Conservation (phyloP, 2,888 invertebrate genomes). For the Pyralis farinalis region DNA sequence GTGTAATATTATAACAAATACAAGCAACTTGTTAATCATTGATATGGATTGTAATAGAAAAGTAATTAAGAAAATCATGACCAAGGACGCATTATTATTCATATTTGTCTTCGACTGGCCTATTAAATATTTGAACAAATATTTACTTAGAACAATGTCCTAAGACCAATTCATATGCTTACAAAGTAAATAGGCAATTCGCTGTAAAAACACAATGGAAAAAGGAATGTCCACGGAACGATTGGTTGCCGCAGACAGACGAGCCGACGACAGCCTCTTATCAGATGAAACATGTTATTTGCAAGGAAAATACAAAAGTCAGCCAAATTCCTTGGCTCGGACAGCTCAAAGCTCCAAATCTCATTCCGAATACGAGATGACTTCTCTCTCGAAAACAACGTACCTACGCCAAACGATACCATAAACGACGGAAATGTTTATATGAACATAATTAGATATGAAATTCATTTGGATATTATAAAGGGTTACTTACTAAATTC, state of each 20-base stretch:
- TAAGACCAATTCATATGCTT: background rate
- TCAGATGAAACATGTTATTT: slow-evolving; percentile 73
- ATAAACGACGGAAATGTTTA: slow-evolving; percentile 31
- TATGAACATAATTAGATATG: slow-evolving; percentile 22
- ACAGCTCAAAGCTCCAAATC: slow-evolving; percentile 45
- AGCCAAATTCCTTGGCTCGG: slow-evolving; percentile 54
- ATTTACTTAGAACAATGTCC: background rate
- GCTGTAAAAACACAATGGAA: slow-evolving; percentile 19
- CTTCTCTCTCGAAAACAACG: slow-evolving; percentile 36
- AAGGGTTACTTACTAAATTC: no score
- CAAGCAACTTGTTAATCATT: no score
- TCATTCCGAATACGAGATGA: slow-evolving; percentile 49
- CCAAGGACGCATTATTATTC: background rate
- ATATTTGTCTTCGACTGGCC: background rate
- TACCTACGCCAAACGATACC: slow-evolving; percentile 34
- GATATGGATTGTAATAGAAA: no score
- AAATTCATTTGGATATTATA: slow-evolving; percentile 12
- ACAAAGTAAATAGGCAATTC: slow-evolving; percentile 5
- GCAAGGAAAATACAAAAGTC: slow-evolving; percentile 59
- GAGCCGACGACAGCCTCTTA: slow-evolving; percentile 70
- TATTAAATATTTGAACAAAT: background rate
- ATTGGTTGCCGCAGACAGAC: slow-evolving; percentile 62
- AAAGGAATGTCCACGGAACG: slow-evolving; percentile 51
- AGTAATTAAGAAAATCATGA: background rate
- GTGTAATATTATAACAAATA: no score